These are phyloP conservation scores for Drosophila saltans DNA, from an alignment of 1,140 invertebrate genomes.

Conservation along the genomic window DNA sequence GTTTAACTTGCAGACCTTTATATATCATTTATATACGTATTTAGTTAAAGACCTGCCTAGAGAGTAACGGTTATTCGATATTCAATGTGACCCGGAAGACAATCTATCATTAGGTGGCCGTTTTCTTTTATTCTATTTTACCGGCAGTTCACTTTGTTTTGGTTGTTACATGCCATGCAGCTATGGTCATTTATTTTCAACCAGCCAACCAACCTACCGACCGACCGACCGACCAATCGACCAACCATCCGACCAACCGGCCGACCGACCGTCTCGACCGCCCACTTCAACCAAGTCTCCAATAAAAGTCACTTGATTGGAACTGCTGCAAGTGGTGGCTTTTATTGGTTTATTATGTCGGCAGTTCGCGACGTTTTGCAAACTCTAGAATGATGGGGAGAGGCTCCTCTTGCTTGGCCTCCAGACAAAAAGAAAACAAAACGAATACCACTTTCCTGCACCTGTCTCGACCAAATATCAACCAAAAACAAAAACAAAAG, in stretches of 20 bases:
- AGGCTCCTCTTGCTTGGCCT: neutral
- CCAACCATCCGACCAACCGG: too few species aligned
- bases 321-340: conserved; percentile 75
- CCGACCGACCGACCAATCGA: too few species aligned
- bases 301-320: conserved; percentile 80
- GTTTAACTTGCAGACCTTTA: too few species aligned
- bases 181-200: conserved; percentile 67
- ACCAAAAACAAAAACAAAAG: conserved; percentile 9
- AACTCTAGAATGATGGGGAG: neutral
- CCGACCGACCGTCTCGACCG: neutral
- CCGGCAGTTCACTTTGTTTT: conserved; percentile 70
- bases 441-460: conserved; percentile 22
- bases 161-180: conserved; percentile 67
- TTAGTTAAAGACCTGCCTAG: neutral
- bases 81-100: neutral
- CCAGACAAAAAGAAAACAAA: conserved; percentile 6
- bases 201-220: neutral
- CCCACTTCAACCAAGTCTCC: conserved; percentile 29
- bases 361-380: conserved; percentile 29
- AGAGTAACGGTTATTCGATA: conserved; percentile 3
- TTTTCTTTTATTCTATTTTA: conserved; percentile 2
- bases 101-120: too few species aligned
- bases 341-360: conserved; percentile 79
- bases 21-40: too few species aligned
- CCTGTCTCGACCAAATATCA: conserved; percentile 33